Conservation (phyloP, 1,140 invertebrate genomes). For the Drosophila triauraria region DNA sequence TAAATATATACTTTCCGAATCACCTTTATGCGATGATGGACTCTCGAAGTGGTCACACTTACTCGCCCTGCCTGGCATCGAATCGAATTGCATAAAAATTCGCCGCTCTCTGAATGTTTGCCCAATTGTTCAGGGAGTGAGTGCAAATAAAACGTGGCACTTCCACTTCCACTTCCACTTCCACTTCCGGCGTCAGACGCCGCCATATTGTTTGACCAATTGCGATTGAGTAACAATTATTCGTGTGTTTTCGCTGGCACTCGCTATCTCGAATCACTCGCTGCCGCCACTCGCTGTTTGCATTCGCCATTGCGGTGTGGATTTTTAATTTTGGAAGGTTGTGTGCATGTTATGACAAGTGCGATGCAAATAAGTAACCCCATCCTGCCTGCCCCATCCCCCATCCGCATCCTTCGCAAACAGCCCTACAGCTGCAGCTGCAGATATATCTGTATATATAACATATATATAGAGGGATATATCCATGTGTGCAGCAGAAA, state of each 20-base stretch:
- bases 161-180: conserved; percentile 6
- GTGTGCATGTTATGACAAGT: conserved; percentile 59
- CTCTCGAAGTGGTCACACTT: background rate
- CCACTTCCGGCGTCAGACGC: conserved; percentile 9
- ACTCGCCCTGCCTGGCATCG: background rate
- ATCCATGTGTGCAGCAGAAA: conserved; percentile 33
- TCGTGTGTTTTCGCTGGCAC: conserved; percentile 64
- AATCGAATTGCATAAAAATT: conserved; percentile 8
- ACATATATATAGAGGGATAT: background rate
- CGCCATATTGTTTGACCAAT: conserved; percentile 51
- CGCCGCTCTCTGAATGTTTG: conserved; percentile 46
- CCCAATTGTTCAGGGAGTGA: conserved; percentile 68
- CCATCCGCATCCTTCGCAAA: background rate
- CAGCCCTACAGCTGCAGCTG: background rate
- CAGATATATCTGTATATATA: background rate
- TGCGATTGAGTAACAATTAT: conserved; percentile 71
- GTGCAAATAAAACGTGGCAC: conserved; percentile 70
- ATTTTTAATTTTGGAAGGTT: conserved; percentile 68
- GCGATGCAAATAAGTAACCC: conserved; percentile 50
- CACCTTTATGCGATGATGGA: background rate
- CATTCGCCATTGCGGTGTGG: conserved; percentile 45
- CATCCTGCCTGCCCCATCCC: background rate
- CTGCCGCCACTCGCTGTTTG: conserved; percentile 22
- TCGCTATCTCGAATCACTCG: conserved; percentile 12
- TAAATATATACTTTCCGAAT: too few relatives aligned